Evolutionary conservation across 2,888 invertebrate species (phyloP), one percentile per base, ranked within the genome.

Genomic region (Eristalis arbustorum): DNA sequence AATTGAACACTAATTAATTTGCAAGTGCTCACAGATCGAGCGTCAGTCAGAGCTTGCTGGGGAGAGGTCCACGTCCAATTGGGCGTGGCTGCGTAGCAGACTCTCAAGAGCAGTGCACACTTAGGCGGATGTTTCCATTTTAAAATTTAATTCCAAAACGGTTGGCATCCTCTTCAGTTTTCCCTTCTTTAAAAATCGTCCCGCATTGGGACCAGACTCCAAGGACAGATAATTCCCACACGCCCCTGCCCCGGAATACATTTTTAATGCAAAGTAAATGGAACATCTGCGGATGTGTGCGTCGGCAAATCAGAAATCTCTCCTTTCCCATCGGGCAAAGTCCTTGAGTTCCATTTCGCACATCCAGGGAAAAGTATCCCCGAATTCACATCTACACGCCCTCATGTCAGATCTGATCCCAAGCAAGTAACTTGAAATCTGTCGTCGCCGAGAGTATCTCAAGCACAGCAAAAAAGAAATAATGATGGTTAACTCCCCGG

Each of bases 341-440:
- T 23, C 25, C 11, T 62, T 31, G 62, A 62, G 62, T 62, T 62
- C 28, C 62, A 14, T 31, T 62, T 62, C 31, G 61, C 14, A 62
- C 18, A n/a, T 28, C 28, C n/a, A 28, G n/a, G 59, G 59, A 23
- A 68, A 57, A 57, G 57, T 34, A 5, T 56, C 31, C 34, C 22
- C 1, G 14, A 14, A 49, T 34, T 57, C 49, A 6, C 18, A 49
- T 18, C 49, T 8, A 8, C 49, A 18, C 18, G 18, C 49, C 18
- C 18, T 49, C 18, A 49, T 49, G 49, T 18, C 49, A 18, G n/a
- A 56, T 31, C 68, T 31, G 56, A 57, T 68, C 68, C 67, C 68
- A 8, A n/a, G n/a, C n/a, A n/a, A 56, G 56, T n/a, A 68, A 56
- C 14, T 22, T 14, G 14, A 49, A 72, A 72, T 62, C 37, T 49